Evolutionary conservation across 2,888 invertebrate species (phyloP).

Genomic region (Drosophila yooni): DNA sequence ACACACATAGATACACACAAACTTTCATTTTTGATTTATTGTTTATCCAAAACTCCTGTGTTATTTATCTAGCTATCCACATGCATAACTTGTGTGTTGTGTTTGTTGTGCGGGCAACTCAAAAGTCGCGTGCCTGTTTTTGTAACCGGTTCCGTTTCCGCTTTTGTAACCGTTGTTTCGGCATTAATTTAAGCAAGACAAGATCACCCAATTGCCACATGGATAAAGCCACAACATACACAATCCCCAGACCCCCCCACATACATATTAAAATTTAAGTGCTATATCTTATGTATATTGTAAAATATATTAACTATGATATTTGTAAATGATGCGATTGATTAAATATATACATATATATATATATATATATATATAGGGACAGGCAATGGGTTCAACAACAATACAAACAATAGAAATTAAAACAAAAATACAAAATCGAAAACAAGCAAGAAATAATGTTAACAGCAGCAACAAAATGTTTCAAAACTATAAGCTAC

Average conservation of each 20-base stretch:
- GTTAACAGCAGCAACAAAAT: constrained; percentile 66
- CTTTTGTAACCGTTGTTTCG: neutral
- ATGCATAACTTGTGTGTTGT: constrained; percentile 22
- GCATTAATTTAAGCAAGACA: constrained; percentile 6
- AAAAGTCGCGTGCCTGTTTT: constrained; percentile 7
- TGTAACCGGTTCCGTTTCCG: constrained; percentile 5
- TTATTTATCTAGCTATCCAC: neutral
- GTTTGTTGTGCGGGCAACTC: constrained; percentile 17
- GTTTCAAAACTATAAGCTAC: constrained; percentile 61
- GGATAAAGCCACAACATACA: neutral
- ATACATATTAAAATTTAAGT: constrained; percentile 22
- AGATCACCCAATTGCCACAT: neutral
- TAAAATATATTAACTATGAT: constrained; percentile 47
- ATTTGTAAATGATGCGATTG: constrained; percentile 35
- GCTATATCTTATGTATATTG: constrained; percentile 54
- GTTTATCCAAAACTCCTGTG: constrained; percentile 8
- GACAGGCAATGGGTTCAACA: constrained; percentile 20
- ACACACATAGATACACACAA: constrained; percentile 10
- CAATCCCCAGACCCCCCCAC: neutral
- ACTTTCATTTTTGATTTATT: constrained; percentile 1
- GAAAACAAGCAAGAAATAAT: constrained; percentile 17
- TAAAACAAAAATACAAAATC: neutral
- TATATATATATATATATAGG: constrained; percentile 1
- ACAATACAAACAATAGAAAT: constrained; percentile 4
- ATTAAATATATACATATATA: neutral